A percentile compares a stretch with the other conserved stretches of the same genome.
Evolutionary conservation across 2,113 vertebrate species (phyloP).

Genomic region (Motacilla tschutschensis): DNA sequence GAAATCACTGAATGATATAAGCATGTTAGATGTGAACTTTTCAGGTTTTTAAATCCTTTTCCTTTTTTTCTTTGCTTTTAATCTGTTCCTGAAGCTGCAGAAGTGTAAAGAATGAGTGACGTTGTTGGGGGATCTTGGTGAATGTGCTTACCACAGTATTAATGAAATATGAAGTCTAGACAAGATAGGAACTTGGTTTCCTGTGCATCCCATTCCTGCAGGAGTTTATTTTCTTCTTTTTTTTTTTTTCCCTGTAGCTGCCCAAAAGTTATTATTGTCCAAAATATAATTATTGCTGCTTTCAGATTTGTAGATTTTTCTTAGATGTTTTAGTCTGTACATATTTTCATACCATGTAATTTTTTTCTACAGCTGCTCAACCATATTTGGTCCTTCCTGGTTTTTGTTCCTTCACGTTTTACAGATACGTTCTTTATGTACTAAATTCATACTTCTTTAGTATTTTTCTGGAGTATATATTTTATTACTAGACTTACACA

Average conservation of each 20-base stretch:
- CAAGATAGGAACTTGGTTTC: background rate
- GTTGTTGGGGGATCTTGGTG: background rate
- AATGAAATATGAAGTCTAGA: background rate
- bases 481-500: background rate
- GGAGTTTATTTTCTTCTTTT: background rate
- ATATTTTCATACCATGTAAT: background rate
- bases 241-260: too few species aligned
- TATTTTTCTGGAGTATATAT: background rate
- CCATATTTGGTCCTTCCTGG: background rate
- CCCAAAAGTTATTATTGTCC: background rate
- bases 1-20: slow-evolving; percentile 30
- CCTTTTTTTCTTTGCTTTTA: background rate
- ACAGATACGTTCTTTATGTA: background rate
- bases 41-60: background rate
- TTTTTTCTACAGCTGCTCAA: background rate
- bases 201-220: background rate
- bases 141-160: background rate
- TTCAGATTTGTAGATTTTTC: background rate
- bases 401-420: background rate
- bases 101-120: background rate
- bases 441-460: background rate
- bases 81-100: background rate
- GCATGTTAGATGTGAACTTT: background rate
- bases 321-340: background rate
- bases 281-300: background rate